Percentiles rank a stretch among this genome's conserved stretches.
Evolutionary conservation across 2,113 vertebrate genomes (phyloP).

Genomic region (Herpailurus yagouaroundi): DNA sequence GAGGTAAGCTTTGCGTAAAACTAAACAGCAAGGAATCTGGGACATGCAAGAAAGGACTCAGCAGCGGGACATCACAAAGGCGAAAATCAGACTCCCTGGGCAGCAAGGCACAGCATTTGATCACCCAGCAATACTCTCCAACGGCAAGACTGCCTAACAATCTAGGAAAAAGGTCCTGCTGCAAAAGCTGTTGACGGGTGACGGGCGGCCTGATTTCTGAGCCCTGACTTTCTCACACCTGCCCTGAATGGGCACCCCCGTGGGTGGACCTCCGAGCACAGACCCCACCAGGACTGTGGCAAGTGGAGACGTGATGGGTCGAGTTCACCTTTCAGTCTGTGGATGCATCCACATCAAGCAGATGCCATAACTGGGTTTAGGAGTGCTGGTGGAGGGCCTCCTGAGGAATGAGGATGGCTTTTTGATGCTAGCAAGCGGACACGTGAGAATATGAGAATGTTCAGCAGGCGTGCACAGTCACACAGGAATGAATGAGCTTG

Average conservation of each 20-base stretch:
- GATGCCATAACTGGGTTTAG: not conserved
- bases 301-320: not conserved
- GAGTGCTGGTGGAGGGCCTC: slow-evolving; percentile 21
- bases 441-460: slow-evolving; percentile 11
- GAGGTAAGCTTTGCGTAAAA: slow-evolving; percentile 73
- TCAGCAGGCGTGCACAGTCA: slow-evolving; percentile 69
- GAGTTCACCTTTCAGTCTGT: not conserved
- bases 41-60: slow-evolving; percentile 71
- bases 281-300: not conserved
- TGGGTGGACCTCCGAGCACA: not conserved
- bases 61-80: not conserved
- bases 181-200: not conserved
- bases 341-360: not conserved
- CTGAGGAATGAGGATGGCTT: not conserved
- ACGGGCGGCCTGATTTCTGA: not conserved
- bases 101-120: not conserved
- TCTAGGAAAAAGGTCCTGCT: not conserved
- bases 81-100: not conserved
- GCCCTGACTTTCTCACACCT: not conserved
- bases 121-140: not conserved
- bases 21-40: slow-evolving; percentile 64
- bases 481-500: slow-evolving; percentile 42
- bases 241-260: accelerated
- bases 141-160: not conserved
- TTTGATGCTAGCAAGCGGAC: not conserved